These are phyloP conservation scores for Corythoichthys intestinalis DNA, from an alignment of 2,113 vertebrate genomes.

Conservation along the genomic window DNA sequence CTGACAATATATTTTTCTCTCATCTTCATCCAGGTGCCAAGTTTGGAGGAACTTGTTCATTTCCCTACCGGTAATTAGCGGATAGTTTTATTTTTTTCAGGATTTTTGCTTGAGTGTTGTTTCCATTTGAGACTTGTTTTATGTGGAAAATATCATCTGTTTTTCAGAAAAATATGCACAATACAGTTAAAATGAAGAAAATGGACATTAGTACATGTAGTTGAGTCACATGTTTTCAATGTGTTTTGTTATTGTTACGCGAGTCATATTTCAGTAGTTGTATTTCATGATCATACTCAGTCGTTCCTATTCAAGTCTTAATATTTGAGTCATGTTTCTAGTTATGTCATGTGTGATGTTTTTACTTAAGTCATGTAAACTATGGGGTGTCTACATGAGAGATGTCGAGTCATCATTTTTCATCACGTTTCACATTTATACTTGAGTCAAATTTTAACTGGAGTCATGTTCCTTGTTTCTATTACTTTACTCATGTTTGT, in stretches of 20 bases:
- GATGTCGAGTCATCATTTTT: no score
- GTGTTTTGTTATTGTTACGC: no score
- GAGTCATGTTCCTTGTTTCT: no score
- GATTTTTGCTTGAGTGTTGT: not conserved
- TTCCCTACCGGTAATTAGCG: not conserved
- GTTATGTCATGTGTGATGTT: not conserved
- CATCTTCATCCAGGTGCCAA: conserved; percentile 24
- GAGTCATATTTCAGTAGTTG: no score
- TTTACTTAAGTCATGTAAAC: not conserved
- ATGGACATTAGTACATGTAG: no score
- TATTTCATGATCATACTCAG: no score
- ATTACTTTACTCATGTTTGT: not conserved
- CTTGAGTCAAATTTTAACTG: no score
- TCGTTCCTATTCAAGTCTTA: not conserved
- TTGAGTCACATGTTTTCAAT: no score
- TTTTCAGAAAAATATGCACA: no score
- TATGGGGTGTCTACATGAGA: no score
- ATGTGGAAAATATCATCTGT: not conserved
- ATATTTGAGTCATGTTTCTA: not conserved
- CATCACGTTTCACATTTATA: no score
- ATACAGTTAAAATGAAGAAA: no score
- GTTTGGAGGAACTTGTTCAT: conserved; percentile 27
- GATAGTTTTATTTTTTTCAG: not conserved
- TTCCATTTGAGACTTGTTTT: not conserved
- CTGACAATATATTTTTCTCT: not conserved